Conservation (phyloP, 2,797 vertebrate species). For the Furcifer pardalis region DNA sequence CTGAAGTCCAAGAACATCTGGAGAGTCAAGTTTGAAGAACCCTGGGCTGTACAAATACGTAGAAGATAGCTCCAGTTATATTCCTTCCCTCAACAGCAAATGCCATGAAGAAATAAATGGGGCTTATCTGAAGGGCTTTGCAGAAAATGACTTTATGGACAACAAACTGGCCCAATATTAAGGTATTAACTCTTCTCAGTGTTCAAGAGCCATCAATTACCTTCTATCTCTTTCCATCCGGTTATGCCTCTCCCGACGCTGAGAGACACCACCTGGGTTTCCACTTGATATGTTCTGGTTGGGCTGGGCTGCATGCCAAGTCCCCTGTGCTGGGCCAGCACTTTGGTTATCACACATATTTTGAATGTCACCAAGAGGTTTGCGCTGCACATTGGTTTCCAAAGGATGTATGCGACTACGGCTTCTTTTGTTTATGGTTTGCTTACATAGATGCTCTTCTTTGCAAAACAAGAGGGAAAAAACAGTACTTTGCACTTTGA, state of each 20-base stretch:
- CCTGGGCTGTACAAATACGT: background rate
- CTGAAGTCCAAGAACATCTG: too few relatives aligned
- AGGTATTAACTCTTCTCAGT: background rate
- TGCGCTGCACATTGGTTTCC: slow-evolving; percentile 62
- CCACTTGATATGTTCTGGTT: slow-evolving; percentile 47
- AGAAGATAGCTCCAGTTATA: background rate
- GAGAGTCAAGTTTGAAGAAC: too few relatives aligned
- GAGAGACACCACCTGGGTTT: slow-evolving; percentile 66
- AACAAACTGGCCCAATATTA: background rate
- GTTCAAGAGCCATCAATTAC: slow-evolving; percentile 51
- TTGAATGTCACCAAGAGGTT: slow-evolving; percentile 72
- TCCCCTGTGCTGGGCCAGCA: slow-evolving; percentile 19
- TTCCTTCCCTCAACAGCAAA: background rate
- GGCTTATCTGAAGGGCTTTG: background rate
- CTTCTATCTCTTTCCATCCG: slow-evolving; percentile 84
- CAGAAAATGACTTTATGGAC: background rate
- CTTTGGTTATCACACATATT: slow-evolving; percentile 59
- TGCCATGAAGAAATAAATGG: background rate
- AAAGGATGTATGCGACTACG: slow-evolving; percentile 56
- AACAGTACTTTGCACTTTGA: slow-evolving; percentile 42
- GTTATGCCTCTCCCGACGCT: slow-evolving; percentile 89
- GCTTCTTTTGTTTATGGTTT: slow-evolving; percentile 69
- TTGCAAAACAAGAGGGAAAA: slow-evolving; percentile 60
- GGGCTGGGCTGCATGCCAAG: slow-evolving; percentile 62
- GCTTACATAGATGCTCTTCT: slow-evolving; percentile 78